Base-by-base conservation (phyloP, 2,113 vertebrate genomes). In the Otolemur garnettii region DNA sequence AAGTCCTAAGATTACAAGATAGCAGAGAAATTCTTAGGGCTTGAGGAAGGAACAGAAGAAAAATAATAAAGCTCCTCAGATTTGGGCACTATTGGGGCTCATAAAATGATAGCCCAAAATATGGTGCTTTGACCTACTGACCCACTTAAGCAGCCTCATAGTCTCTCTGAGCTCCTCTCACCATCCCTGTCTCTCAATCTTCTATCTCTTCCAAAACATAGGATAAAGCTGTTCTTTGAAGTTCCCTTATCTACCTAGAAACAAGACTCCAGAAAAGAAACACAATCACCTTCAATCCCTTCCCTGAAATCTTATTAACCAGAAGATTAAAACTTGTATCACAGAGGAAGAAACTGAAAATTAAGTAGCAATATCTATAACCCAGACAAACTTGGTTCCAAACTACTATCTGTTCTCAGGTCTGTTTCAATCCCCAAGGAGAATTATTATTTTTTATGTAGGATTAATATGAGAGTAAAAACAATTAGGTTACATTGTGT, bases 1-100 rank as follows among this genome's bases (percentile, higher is more conserved):
- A 22, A 78, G 62, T 72, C 17, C 64, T 88, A 96, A 87, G 10
- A 62, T 64, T 86, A 50, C 81, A 26, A 93, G 18, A 71, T 87
- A 35, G 12, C 68, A 21, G 22, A 94, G 68, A 24, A 13, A 45
- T 77, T 81, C 4, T 80, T 79, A 75, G 38, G 17, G 4, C 4
- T 72, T 91, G 22, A 91, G 38, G 5, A 50, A 91, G 26, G n/a
- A 35, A 0, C 19, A 74, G 45, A 72, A 89, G 35, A 22, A 68
- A 7, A 64, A 77, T 4, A 83, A 57, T 55, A 82, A 77, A 24
- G 21, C 19, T 62, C 81, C 60, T 57, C 50, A 77, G 4, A 11
- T 2, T 79, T 91, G n/a, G 14, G 14, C 38, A 45, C 24, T 45
- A 24, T 28, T 42, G 72, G 13, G 38, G 72, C 38, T 75, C 72